Percentiles rank a stretch among this genome's conserved stretches.
Evolutionary conservation across 2,113 vertebrate genomes (phyloP).

Genomic region (Cyprinodon variegatus): DNA sequence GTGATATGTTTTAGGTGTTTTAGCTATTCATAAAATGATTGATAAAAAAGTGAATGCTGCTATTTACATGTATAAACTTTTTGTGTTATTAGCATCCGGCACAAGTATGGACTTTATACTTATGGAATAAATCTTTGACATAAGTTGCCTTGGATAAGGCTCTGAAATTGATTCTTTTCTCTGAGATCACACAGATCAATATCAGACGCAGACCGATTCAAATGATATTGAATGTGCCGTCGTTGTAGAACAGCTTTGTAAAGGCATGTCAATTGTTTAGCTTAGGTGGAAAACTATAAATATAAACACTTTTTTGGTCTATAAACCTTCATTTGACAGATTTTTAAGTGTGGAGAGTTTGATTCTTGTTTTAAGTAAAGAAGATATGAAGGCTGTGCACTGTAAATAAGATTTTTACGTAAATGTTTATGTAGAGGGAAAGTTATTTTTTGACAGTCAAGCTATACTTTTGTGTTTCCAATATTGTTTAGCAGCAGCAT

Average conservation of each 20-base stretch:
- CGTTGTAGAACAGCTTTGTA: constrained; percentile 41
- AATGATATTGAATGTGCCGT: constrained; percentile 67
- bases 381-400: neutral
- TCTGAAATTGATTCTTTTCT: constrained; percentile 72
- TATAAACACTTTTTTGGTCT: constrained; percentile 45
- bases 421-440: neutral
- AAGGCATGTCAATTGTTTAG: constrained; percentile 60
- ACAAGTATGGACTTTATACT: neutral
- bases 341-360: constrained; percentile 13
- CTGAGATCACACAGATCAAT: constrained; percentile 69
- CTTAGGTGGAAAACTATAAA: constrained; percentile 54
- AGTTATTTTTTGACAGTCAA: neutral
- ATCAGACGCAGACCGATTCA: constrained; percentile 65
- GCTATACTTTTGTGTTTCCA: neutral
- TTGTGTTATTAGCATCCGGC: constrained; percentile 19
- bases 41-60: neutral
- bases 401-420: neutral
- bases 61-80: constrained; percentile 8
- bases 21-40: neutral
- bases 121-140: constrained; percentile 36
- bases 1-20: neutral
- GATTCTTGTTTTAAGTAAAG: constrained; percentile 12
- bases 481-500: neutral
- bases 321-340: constrained; percentile 18
- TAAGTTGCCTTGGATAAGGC: constrained; percentile 44